Conservation (phyloP, 2,113 vertebrate species). For the Hemiprocne comata region DNA sequence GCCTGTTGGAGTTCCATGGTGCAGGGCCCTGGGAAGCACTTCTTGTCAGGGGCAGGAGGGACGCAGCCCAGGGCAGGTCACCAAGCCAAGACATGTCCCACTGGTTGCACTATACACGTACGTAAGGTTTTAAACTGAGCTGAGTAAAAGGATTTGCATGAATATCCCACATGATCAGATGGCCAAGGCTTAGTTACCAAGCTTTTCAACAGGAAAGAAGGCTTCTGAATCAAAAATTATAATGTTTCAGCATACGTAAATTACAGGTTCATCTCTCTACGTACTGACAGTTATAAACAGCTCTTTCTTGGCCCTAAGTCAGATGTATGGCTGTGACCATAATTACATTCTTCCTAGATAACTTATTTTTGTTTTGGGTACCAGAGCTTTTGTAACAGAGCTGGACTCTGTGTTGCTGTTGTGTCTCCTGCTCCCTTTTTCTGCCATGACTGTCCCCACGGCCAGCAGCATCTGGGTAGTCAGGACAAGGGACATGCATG, state of each 20-base stretch:
- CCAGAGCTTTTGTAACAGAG: background rate
- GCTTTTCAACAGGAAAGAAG: conserved; percentile 18
- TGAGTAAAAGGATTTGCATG: background rate
- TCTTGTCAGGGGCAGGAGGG: background rate
- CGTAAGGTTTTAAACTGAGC: background rate
- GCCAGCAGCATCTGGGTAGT: background rate
- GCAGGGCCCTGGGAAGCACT: background rate
- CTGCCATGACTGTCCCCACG: background rate
- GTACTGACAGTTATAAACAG: conserved; percentile 47
- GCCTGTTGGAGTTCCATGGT: background rate
- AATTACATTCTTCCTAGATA: conserved; percentile 51
- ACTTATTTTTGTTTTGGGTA: conserved; percentile 42
- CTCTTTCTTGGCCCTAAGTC: conserved; percentile 10
- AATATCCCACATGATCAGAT: background rate
- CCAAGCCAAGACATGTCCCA: background rate
- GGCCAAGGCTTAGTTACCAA: background rate
- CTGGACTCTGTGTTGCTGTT: background rate
- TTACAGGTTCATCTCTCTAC: conserved; percentile 35
- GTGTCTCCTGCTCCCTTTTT: background rate
- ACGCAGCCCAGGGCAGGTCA: background rate
- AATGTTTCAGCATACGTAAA: conserved; percentile 31
- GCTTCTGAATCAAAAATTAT: conserved; percentile 48
- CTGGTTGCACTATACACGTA: background rate
- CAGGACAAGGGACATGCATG: fast-evolving
- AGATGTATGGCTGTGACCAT: conserved; percentile 45